Conservation (phyloP, 1,140 invertebrate genomes). For the Diabrotica virgifera region DNA sequence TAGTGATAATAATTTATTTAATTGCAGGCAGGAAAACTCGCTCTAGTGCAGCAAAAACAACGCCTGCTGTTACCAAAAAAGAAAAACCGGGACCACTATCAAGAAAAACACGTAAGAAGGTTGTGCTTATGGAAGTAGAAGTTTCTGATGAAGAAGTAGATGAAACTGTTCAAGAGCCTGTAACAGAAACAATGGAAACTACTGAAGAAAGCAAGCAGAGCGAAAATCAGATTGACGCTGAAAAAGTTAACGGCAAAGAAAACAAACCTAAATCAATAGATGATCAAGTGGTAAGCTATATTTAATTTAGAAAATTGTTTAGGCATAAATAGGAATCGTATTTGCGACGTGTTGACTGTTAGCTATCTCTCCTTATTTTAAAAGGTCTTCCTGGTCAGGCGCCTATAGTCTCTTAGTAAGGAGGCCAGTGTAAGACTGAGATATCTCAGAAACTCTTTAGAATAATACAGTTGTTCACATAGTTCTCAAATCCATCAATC, state of each 20-base stretch:
- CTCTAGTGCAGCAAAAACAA: background rate
- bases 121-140: conserved; percentile 44
- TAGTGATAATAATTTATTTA: conserved; percentile 1
- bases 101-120: conserved; percentile 41
- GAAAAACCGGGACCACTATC: conserved; percentile 9
- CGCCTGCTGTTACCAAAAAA: background rate
- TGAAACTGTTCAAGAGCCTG: conserved; percentile 6
- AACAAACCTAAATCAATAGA: background rate
- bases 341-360: too few species aligned
- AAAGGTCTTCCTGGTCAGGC: too few species aligned
- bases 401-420: too few species aligned
- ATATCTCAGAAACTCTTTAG: too few species aligned
- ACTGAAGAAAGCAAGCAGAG: background rate
- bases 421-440: too few species aligned
- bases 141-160: conserved; percentile 43
- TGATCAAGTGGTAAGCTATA: background rate
- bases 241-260: background rate
- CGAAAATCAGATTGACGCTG: background rate
- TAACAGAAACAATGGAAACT: conserved; percentile 3
- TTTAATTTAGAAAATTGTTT: too few species aligned
- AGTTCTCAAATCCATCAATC: too few species aligned
- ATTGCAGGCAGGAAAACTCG: conserved; percentile 1
- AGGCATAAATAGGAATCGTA: too few species aligned
- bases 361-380: too few species aligned
- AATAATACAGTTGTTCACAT: too few species aligned